Conservation (phyloP, 2,113 vertebrate genomes). For the Malaclemys terrapin region DNA sequence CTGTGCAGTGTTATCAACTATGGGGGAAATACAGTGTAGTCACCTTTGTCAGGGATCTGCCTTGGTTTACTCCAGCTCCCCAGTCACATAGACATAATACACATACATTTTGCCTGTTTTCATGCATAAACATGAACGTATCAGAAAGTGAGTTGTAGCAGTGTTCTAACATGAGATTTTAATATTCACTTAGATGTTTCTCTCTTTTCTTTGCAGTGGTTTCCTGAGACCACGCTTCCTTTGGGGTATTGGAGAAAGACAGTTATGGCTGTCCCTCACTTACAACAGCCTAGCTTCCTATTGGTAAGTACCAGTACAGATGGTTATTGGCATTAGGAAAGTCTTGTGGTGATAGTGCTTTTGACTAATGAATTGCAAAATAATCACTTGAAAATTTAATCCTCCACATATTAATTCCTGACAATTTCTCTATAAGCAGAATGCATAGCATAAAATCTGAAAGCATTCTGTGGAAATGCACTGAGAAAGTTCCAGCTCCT, state of each 20-base stretch:
- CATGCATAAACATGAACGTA: not conserved
- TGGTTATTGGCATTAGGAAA: not conserved
- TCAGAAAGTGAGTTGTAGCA: not conserved
- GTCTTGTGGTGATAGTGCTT: not conserved
- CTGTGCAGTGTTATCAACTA: not conserved
- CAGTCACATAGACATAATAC: too few species aligned
- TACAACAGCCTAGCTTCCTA: slow-evolving; percentile 89
- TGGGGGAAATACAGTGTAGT: not conserved
- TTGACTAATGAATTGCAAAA: not conserved
- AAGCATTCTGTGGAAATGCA: not conserved
- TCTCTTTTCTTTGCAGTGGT: slow-evolving; percentile 32
- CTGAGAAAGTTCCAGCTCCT: not conserved
- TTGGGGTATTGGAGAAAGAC: not conserved
- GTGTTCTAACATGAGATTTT: not conserved
- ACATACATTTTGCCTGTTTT: not conserved
- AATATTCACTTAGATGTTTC: not conserved
- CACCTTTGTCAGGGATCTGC: not conserved
- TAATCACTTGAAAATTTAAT: too few species aligned
- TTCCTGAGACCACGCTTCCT: not conserved
- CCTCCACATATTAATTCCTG: not conserved
- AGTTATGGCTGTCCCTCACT: slow-evolving; percentile 78
- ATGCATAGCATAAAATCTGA: not conserved
- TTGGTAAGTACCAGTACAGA: slow-evolving; percentile 77
- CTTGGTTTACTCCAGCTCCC: not conserved
- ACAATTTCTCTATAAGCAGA: not conserved